These are phyloP conservation scores for Danio tinwini DNA, from an alignment of 2,797 vertebrate genomes.

Conservation along the genomic window DNA sequence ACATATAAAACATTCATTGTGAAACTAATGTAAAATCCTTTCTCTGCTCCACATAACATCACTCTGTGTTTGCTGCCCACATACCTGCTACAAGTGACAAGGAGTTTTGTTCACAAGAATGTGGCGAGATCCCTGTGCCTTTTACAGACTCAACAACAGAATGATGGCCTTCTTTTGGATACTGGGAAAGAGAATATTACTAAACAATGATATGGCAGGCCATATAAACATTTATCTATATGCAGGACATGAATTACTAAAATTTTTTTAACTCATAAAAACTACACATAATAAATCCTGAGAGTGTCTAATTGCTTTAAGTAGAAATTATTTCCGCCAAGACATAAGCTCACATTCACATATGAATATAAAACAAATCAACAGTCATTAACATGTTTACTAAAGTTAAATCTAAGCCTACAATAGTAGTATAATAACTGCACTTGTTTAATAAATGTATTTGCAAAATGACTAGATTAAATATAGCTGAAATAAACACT, in stretches of 20 bases:
- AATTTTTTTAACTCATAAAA: background rate
- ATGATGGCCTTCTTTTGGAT: slow-evolving; percentile 59
- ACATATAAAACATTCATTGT: slow-evolving; percentile 41
- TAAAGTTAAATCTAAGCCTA: background rate
- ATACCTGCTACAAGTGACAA: slow-evolving; percentile 76
- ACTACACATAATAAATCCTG: background rate
- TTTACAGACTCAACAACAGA: slow-evolving; percentile 47
- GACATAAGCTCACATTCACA: background rate
- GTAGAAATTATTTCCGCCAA: background rate
- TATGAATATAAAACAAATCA: background rate
- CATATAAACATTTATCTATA: background rate
- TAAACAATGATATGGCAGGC: background rate
- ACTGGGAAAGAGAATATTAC: slow-evolving; percentile 23
- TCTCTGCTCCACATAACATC: background rate
- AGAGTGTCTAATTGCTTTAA: no score
- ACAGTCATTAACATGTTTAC: background rate
- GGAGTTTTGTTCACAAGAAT: slow-evolving; percentile 71
- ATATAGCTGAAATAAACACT: no score
- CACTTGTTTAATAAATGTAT: no score
- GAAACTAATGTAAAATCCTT: slow-evolving; percentile 7
- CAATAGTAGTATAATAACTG: background rate
- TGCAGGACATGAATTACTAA: background rate
- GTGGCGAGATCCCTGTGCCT: slow-evolving; percentile 74
- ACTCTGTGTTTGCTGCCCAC: slow-evolving; percentile 47
- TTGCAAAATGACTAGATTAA: background rate